Percentiles rank a stretch among this genome's conserved stretches.
Evolutionary conservation across 2,113 vertebrate genomes (phyloP).

Genomic region (Excalfactoria chinensis): DNA sequence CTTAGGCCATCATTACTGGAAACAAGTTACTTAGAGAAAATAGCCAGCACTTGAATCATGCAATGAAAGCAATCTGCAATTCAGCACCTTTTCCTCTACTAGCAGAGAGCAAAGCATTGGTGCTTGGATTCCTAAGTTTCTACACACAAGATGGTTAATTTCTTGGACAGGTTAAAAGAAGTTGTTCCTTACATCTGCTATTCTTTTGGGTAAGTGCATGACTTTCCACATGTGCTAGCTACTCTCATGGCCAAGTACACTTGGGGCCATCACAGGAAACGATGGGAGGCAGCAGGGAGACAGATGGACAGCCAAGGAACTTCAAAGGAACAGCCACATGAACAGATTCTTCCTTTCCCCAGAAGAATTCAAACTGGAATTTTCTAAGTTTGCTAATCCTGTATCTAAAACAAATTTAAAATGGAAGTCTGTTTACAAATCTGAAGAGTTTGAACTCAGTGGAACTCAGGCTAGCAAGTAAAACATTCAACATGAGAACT

Average conservation of each 20-base stretch:
- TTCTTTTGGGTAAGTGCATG: slow-evolving; percentile 3
- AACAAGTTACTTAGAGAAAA: neutral
- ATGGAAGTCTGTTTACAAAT: slow-evolving; percentile 18
- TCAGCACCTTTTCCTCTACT: neutral
- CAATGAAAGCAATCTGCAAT: neutral
- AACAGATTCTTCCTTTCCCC: slow-evolving; percentile 33
- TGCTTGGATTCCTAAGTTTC: neutral
- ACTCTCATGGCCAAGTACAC: slow-evolving; percentile 23
- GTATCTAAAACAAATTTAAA: slow-evolving; percentile 9
- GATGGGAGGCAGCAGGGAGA: slow-evolving; percentile 59
- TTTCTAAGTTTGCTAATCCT: slow-evolving; percentile 39
- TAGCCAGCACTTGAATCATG: neutral
- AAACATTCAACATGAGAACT: neutral
- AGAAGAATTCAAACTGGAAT: slow-evolving; percentile 39
- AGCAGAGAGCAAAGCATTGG: neutral
- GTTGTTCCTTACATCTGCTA: slow-evolving; percentile 31
- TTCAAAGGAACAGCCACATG: slow-evolving; percentile 65
- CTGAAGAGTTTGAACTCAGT: neutral
- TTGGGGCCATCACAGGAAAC: slow-evolving; percentile 57
- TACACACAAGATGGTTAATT: neutral
- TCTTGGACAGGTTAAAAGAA: neutral
- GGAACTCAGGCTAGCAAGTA: neutral
- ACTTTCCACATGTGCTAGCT: slow-evolving; percentile 61
- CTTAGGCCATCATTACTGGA: neutral
- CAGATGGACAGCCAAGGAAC: slow-evolving; percentile 60